These are phyloP conservation scores for Caradrina clavipalpis DNA, from an alignment of 2,888 invertebrate genomes.

Conservation along the genomic window DNA sequence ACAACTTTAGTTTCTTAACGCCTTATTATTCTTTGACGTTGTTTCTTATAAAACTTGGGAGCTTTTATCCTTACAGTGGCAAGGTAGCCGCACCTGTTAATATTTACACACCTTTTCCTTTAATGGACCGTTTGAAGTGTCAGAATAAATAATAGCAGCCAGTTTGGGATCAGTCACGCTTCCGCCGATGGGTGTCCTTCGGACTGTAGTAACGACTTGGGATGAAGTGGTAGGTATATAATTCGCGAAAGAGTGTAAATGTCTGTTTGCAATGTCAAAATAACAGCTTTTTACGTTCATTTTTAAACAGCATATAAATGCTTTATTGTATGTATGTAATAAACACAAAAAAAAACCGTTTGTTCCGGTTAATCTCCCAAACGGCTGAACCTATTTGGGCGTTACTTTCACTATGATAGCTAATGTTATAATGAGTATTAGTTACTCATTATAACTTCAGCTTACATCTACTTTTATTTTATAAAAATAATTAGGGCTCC, in stretches of 20 bases:
- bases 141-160: constrained; percentile 72
- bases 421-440: too few relatives aligned
- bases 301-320: too few relatives aligned
- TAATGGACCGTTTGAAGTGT: constrained; percentile 68
- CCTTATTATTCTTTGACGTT: constrained; percentile 27
- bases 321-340: too few relatives aligned
- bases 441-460: too few relatives aligned
- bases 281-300: too few relatives aligned
- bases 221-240: background rate
- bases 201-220: constrained; percentile 11
- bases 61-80: constrained; percentile 16
- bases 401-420: too few relatives aligned
- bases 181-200: constrained; percentile 18
- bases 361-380: too few relatives aligned
- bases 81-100: constrained; percentile 36
- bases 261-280: too few relatives aligned
- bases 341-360: too few relatives aligned
- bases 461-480: too few relatives aligned
- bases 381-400: too few relatives aligned
- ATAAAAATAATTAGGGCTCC: too few relatives aligned
- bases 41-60: constrained; percentile 11
- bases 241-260: background rate
- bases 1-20: constrained; percentile 10
- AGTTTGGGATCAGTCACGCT: constrained; percentile 26
- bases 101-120: constrained; percentile 65